phyloP scores from a whole-genome alignment of 2,888 invertebrate genomes.

The Actias luna region DNA sequence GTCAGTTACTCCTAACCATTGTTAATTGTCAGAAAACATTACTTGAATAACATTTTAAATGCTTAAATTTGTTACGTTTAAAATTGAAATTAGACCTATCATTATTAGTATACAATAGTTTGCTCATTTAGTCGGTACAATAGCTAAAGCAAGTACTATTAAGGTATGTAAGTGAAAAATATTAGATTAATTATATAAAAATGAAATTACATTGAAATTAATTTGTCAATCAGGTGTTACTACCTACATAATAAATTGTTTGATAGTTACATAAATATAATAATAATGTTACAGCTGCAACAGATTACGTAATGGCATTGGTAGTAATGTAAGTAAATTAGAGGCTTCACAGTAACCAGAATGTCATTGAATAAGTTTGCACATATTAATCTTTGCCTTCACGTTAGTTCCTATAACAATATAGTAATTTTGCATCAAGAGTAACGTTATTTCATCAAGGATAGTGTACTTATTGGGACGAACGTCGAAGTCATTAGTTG shows the following conservation, averaged over 20 bases:
- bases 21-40: background rate
- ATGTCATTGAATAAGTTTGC: conserved; percentile 15
- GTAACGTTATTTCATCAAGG: background rate
- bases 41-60: background rate
- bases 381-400: conserved; percentile 2
- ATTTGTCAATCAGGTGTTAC: background rate
- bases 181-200: background rate
- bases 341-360: conserved; percentile 3
- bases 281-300: background rate
- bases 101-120: too few species aligned
- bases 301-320: background rate
- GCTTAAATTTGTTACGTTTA: background rate
- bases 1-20: background rate
- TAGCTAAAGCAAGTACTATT: too few species aligned
- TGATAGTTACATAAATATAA: background rate
- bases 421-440: background rate
- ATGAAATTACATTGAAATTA: background rate
- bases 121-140: too few species aligned
- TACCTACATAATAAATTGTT: background rate
- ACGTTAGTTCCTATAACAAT: background rate
- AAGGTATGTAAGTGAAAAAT: background rate
- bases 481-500: background rate
- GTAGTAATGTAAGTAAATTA: conserved; percentile 14
- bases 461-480: background rate
- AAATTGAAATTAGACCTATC: background rate